Evolutionary conservation across 2,113 vertebrate species (phyloP).

Genomic region (Eonycteris spelaea): DNA sequence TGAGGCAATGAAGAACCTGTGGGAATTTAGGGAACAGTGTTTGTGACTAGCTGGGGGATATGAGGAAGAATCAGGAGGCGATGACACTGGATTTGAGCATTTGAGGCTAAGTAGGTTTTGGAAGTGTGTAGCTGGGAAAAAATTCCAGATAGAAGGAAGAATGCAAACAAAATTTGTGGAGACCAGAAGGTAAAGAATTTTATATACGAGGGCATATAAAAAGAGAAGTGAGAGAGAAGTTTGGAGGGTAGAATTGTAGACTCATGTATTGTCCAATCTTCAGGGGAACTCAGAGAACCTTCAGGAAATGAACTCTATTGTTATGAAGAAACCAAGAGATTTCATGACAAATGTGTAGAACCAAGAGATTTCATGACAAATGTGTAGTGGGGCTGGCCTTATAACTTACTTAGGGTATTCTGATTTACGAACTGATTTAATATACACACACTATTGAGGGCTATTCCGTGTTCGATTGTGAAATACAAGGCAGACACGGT

Average conservation of each 20-base stretch:
- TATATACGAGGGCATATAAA: not conserved
- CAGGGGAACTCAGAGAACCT: not conserved
- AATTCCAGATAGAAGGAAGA: not conserved
- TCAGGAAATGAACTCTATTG: not conserved
- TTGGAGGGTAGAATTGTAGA: conserved; percentile 8
- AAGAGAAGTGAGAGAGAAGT: not conserved
- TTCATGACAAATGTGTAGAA: not conserved
- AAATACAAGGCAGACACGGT: not conserved
- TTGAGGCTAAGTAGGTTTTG: conserved; percentile 12
- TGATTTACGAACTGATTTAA: conserved; percentile 11
- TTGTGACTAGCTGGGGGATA: not conserved
- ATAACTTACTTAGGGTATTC: not conserved
- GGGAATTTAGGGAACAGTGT: conserved; percentile 28
- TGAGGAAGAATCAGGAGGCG: not conserved
- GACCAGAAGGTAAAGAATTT: conserved; percentile 19
- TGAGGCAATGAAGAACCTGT: not conserved
- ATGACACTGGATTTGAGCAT: conserved; percentile 21
- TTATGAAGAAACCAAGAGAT: conserved; percentile 32
- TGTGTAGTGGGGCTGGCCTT: not conserved
- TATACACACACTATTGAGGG: not conserved
- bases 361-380: not conserved
- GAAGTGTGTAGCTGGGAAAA: not conserved
- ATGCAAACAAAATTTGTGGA: not conserved
- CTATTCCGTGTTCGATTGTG: not conserved
- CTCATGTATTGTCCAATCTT: not conserved